These are phyloP conservation scores for Amphipyra tragopoginis DNA, from an alignment of 2,888 invertebrate genomes.

Conservation along the genomic window DNA sequence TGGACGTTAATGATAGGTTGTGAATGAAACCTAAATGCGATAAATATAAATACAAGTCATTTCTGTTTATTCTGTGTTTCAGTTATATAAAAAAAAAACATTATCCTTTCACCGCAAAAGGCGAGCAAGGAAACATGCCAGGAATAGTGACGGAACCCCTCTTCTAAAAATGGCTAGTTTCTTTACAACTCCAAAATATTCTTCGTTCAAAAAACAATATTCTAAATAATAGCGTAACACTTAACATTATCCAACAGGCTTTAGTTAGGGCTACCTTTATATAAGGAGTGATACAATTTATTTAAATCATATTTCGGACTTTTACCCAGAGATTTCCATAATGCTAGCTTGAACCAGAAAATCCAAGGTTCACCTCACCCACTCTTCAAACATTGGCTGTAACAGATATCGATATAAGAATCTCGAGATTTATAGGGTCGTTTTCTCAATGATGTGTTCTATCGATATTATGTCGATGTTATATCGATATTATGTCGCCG, in stretches of 20 bases:
- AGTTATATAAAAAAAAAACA: too few relatives aligned
- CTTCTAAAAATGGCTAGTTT: too few relatives aligned
- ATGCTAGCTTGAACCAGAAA: slow-evolving; percentile 3
- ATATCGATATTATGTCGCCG: slow-evolving; percentile 39
- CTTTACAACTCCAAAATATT: too few relatives aligned
- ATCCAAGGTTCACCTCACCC: slow-evolving; percentile 6
- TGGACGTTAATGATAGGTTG: too few relatives aligned
- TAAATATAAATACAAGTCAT: too few relatives aligned
- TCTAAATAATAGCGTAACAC: too few relatives aligned
- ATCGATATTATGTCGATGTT: slow-evolving; percentile 27
- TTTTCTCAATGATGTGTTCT: slow-evolving; percentile 39
- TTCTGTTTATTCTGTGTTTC: too few relatives aligned
- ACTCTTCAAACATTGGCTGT: slow-evolving; percentile 4
- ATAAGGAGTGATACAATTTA: slow-evolving; percentile 14
- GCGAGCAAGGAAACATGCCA: too few relatives aligned
- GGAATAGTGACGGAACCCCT: too few relatives aligned
- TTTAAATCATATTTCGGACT: slow-evolving; percentile 33
- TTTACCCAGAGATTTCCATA: background rate
- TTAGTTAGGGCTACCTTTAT: slow-evolving; percentile 4
- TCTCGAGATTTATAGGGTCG: slow-evolving; percentile 37
- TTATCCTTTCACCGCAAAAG: too few relatives aligned
- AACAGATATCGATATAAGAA: slow-evolving; percentile 17
- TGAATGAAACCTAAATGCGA: too few relatives aligned
- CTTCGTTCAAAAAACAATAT: background rate
- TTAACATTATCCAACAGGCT: background rate